A percentile compares a stretch with the other conserved stretches of the same genome.
These are phyloP conservation scores for Apamea crenata DNA, from an alignment of 2,888 invertebrate genomes.

Conservation along the genomic window DNA sequence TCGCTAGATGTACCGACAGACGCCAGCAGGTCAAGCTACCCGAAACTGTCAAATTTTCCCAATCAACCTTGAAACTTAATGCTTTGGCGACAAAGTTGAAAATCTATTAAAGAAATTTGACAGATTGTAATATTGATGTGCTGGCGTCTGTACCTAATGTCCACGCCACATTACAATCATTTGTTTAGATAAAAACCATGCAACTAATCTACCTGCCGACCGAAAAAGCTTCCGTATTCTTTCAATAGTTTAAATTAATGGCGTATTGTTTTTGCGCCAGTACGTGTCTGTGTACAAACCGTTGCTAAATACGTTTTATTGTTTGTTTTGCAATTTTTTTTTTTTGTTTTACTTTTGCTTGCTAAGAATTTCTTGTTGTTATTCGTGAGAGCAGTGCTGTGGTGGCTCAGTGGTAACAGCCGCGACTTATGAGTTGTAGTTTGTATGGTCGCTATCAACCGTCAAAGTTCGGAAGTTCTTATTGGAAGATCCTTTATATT, in stretches of 20 bases:
- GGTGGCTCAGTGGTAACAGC: too few relatives aligned
- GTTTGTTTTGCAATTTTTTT: background rate
- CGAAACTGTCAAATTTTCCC: too few relatives aligned
- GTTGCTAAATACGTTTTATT: slow-evolving; percentile 30
- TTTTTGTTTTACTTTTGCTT: background rate
- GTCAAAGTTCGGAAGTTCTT: too few relatives aligned
- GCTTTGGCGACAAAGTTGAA: too few relatives aligned
- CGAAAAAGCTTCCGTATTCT: slow-evolving; percentile 55
- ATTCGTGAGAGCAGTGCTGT: background rate
- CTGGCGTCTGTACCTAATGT: background rate
- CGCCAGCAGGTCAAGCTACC: too few relatives aligned
- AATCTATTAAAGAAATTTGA: too few relatives aligned
- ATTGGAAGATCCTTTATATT: too few relatives aligned
- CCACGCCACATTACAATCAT: background rate
- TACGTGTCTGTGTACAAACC: slow-evolving; percentile 11
- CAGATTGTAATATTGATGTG: too few relatives aligned
- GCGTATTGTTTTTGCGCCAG: slow-evolving; percentile 46
- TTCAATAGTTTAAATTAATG: slow-evolving; percentile 49
- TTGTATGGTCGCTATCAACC: too few relatives aligned
- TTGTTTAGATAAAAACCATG: background rate
- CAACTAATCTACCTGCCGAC: slow-evolving; percentile 28
- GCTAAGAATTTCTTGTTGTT: background rate
- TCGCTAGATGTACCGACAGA: background rate
- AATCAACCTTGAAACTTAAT: too few relatives aligned
- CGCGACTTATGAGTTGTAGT: too few relatives aligned